These are phyloP conservation scores for Tenualosa thibaudeaui DNA, from an alignment of 2,797 vertebrate species.

Conservation along the genomic window DNA sequence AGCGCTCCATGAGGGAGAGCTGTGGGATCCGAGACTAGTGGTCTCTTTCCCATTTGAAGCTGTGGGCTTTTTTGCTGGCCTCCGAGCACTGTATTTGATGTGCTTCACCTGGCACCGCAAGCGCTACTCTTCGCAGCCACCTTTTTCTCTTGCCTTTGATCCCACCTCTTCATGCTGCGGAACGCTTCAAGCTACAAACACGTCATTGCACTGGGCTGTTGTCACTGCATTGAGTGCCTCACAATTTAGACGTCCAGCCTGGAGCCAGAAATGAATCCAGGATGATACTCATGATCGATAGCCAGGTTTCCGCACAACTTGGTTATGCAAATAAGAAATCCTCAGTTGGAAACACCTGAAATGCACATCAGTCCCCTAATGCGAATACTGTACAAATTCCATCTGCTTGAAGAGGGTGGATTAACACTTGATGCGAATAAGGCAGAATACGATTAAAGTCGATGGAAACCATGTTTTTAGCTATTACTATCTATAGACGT, in stretches of 20 bases:
- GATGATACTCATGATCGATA: background rate
- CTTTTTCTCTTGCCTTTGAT: background rate
- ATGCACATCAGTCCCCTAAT: too few species aligned
- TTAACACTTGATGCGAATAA: too few species aligned
- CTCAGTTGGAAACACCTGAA: too few species aligned
- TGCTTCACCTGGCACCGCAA: background rate
- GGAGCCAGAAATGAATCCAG: background rate
- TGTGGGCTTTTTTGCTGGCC: background rate
- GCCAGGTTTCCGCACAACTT: too few species aligned
- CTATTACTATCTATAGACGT: too few species aligned
- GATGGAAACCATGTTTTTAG: too few species aligned
- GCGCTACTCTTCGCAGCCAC: background rate
- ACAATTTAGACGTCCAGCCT: background rate
- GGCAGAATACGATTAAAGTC: too few species aligned
- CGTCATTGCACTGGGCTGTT: background rate
- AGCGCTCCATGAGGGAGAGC: background rate
- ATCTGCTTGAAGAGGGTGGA: too few species aligned
- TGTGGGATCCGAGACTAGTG: background rate
- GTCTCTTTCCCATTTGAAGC: background rate
- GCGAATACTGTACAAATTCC: too few species aligned
- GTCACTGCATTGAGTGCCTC: background rate
- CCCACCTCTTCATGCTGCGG: background rate
- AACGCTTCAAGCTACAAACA: background rate
- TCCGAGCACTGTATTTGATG: constrained; percentile 1
- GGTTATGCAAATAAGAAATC: too few species aligned